Evolutionary conservation across 2,113 vertebrate species (phyloP).

Genomic region (Chaetodon auriga): DNA sequence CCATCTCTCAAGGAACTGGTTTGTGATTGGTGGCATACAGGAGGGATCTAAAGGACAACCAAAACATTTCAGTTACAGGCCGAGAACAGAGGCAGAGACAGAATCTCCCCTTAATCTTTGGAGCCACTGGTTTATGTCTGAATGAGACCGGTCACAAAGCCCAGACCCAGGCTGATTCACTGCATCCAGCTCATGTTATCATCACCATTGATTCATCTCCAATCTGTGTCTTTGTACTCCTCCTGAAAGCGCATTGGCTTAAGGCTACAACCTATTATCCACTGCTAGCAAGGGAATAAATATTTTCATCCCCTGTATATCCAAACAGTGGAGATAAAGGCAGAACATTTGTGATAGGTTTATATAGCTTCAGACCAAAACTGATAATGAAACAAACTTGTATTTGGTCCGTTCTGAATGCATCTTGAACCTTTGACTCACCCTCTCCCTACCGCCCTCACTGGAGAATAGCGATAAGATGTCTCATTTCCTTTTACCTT

Average conservation of each 20-base stretch:
- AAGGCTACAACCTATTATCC: slow-evolving; percentile 55
- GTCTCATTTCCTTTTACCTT: slow-evolving; percentile 71
- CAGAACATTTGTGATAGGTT: slow-evolving; percentile 62
- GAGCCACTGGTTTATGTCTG: slow-evolving; percentile 70
- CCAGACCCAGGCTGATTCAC: slow-evolving; percentile 47
- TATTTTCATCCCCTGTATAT: slow-evolving; percentile 64
- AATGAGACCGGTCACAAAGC: slow-evolving; percentile 62
- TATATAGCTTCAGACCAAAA: slow-evolving; percentile 53
- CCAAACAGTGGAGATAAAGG: slow-evolving; percentile 59
- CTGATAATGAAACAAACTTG: slow-evolving; percentile 62
- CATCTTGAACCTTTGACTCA: slow-evolving; percentile 70
- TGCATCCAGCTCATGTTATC: slow-evolving; percentile 64
- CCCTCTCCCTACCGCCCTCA: slow-evolving; percentile 31
- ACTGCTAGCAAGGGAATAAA: slow-evolving; percentile 51
- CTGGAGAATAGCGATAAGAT: slow-evolving; percentile 67
- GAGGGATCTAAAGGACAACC: slow-evolving; percentile 66
- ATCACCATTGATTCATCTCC: slow-evolving; percentile 61
- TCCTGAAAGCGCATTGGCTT: slow-evolving; percentile 56
- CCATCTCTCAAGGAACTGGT: slow-evolving; percentile 66
- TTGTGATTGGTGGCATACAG: slow-evolving; percentile 53
- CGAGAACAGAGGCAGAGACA: slow-evolving; percentile 26
- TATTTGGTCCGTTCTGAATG: slow-evolving; percentile 64
- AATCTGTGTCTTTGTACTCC: slow-evolving; percentile 59
- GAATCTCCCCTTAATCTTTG: slow-evolving; percentile 56
- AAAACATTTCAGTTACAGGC: slow-evolving; percentile 52